A percentile compares a stretch with the other conserved stretches of the same genome.
Evolutionary conservation across 2,113 vertebrate genomes (phyloP).

Genomic region (Silurus glanis): DNA sequence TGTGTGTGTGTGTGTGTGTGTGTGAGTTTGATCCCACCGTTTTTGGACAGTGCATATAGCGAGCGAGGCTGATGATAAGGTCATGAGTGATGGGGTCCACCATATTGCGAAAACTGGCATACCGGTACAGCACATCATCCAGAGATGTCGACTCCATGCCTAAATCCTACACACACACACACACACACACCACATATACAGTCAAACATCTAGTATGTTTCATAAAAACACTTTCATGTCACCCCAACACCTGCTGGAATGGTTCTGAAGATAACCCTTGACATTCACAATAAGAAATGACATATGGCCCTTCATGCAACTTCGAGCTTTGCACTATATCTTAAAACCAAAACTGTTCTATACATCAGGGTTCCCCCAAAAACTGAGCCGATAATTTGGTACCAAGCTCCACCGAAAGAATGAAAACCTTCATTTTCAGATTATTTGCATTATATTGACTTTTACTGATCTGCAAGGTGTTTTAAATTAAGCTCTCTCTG

Average conservation of each 20-base stretch:
- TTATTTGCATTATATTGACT: too few species aligned
- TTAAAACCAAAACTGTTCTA: background rate
- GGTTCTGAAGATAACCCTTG: background rate
- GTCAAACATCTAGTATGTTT: background rate
- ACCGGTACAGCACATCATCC: conserved; percentile 83
- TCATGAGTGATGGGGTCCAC: conserved; percentile 87
- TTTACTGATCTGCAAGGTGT: too few species aligned
- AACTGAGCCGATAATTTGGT: too few species aligned
- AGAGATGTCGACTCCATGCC: conserved; percentile 86
- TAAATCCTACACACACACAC: conserved; percentile 72
- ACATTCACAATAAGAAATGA: background rate
- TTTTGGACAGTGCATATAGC: conserved; percentile 84
- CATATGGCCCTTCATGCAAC: background rate
- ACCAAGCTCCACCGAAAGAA: too few species aligned
- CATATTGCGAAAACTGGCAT: conserved; percentile 83
- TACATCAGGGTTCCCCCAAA: background rate
- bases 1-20: background rate
- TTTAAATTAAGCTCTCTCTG: too few species aligned
- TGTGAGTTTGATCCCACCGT: conserved; percentile 66
- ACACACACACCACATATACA: background rate
- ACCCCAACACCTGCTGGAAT: background rate
- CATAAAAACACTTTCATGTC: background rate
- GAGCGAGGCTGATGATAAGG: conserved; percentile 82
- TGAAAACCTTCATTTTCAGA: too few species aligned
- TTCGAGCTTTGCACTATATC: background rate